Evolutionary conservation across 92 coral and sea anemone species (phyloP).

Genomic region (Scolanthus callimorphus): DNA sequence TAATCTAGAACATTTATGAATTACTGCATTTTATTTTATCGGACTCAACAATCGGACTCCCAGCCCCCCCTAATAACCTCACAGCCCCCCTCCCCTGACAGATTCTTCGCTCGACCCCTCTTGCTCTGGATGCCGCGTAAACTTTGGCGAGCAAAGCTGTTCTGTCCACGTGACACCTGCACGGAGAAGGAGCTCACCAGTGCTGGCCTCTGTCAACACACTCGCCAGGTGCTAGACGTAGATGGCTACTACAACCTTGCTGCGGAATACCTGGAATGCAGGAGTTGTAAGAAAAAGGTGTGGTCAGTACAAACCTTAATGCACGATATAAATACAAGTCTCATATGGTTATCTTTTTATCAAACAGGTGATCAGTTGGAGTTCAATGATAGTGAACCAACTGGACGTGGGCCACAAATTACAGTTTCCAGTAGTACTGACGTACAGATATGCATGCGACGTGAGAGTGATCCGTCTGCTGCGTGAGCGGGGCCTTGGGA

Average conservation of each 20-base stretch:
- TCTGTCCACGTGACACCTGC: conserved; percentile 18
- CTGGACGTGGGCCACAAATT: conserved; percentile 45
- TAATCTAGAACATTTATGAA: too few species aligned
- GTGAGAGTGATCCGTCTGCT: conserved; percentile 37
- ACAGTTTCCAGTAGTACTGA: conserved; percentile 41
- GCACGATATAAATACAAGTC: too few species aligned
- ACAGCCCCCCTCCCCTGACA: conserved; percentile 9
- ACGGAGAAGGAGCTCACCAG: background rate
- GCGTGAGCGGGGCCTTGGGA: conserved; percentile 47
- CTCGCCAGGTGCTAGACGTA: conserved; percentile 39
- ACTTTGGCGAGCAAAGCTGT: conserved; percentile 9
- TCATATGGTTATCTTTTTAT: too few species aligned
- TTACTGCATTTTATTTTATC: too few species aligned
- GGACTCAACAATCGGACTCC: too few species aligned
- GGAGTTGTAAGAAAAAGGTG: conserved; percentile 26
- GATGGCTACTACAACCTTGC: conserved; percentile 46
- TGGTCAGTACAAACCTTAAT: too few species aligned
- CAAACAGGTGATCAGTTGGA: conserved; percentile 68
- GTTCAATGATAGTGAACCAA: conserved; percentile 34
- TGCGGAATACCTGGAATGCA: conserved; percentile 42
- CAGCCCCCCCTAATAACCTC: background rate
- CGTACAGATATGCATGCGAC: conserved; percentile 70
- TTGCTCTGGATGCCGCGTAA: conserved; percentile 12
- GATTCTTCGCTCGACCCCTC: conserved; percentile 12
- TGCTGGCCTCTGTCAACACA: conserved; percentile 30